Percentiles rank a stretch among this genome's conserved stretches.
These are phyloP conservation scores for Thripadectes ignobilis DNA, from an alignment of 2,797 vertebrate genomes.

Conservation along the genomic window DNA sequence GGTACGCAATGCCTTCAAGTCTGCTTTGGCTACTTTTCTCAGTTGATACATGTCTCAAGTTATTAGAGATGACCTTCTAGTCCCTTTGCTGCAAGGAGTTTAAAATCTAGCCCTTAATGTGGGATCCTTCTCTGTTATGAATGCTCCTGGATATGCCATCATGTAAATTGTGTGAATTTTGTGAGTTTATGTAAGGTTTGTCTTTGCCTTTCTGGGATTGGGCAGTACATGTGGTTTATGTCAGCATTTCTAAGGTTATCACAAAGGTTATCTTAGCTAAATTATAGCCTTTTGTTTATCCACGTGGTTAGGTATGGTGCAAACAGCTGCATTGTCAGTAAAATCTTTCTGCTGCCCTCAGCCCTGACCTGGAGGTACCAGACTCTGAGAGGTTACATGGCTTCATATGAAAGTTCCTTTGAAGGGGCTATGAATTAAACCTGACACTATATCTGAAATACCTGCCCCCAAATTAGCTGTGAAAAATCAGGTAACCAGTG, in stretches of 20 bases:
- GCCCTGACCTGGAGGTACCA: conserved; percentile 54
- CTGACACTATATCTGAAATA: conserved; percentile 62
- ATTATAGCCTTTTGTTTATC: conserved; percentile 65
- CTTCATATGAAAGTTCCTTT: conserved; percentile 34
- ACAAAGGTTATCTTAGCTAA: conserved; percentile 58
- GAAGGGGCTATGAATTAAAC: conserved; percentile 62
- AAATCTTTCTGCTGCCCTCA: conserved; percentile 57
- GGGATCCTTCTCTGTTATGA: background rate
- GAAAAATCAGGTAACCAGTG: conserved; percentile 48
- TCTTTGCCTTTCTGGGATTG: background rate
- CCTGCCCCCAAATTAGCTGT: conserved; percentile 63
- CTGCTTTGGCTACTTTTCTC: background rate
- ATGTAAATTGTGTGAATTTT: background rate
- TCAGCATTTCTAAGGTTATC: conserved; percentile 63
- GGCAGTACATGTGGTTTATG: conserved; percentile 42
- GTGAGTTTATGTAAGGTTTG: background rate
- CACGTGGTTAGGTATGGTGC: conserved; percentile 43
- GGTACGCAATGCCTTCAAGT: background rate
- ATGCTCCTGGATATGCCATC: background rate
- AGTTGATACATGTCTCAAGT: accelerated
- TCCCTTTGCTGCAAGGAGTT: background rate
- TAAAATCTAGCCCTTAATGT: background rate
- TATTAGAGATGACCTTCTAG: background rate
- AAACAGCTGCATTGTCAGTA: conserved; percentile 66
- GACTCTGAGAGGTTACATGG: background rate